Evolutionary conservation across 2,113 vertebrate species (phyloP).

Genomic region (Puntigrus tetrazona): DNA sequence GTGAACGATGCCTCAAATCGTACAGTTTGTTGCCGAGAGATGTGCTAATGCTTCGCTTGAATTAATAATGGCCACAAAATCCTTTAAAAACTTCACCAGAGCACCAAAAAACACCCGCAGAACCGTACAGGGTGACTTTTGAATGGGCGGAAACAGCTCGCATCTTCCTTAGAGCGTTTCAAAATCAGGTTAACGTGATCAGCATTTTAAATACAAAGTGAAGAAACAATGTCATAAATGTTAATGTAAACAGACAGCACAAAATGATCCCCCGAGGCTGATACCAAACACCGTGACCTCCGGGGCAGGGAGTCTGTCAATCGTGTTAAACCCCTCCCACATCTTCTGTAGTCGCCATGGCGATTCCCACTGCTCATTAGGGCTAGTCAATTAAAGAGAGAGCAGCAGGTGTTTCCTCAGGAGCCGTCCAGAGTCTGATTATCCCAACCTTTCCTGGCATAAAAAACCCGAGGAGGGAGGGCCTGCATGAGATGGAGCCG

Average conservation of each 20-base stretch:
- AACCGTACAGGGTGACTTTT: not conserved
- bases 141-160: not conserved
- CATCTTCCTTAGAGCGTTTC: not conserved
- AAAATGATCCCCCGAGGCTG: not conserved
- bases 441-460: not conserved
- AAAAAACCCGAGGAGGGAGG: not conserved
- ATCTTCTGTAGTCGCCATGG: conserved; percentile 13
- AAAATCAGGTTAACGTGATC: not conserved
- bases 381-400: conserved; percentile 47
- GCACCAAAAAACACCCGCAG: not conserved
- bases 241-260: not conserved
- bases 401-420: conserved; percentile 57
- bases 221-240: not conserved
- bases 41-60: not conserved
- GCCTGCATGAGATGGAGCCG: not conserved
- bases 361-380: conserved; percentile 51
- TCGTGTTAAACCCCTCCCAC: conserved; percentile 6
- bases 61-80: not conserved
- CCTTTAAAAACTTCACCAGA: not conserved
- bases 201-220: not conserved
- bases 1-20: not conserved
- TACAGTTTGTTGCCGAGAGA: not conserved
- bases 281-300: not conserved
- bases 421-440: conserved; percentile 26
- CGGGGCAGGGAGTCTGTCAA: not conserved